A percentile compares a stretch with the other conserved stretches of the same genome.
Conservation (phyloP, 2,888 invertebrate genomes). For the Philaethria dido region DNA sequence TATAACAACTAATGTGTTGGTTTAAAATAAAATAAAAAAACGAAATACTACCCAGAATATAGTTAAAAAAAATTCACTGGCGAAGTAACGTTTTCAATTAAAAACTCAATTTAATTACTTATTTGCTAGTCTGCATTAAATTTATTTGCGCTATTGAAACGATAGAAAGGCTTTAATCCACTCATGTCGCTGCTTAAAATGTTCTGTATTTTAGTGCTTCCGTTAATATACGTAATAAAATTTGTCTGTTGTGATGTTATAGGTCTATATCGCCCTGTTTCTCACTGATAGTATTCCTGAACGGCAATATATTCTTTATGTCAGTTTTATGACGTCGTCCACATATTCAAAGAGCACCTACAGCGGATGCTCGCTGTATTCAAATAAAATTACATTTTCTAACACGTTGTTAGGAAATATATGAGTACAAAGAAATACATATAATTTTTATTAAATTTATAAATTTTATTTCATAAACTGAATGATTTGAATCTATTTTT, state of each 20-base stretch:
- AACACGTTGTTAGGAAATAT: neutral
- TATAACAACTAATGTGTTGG: too few species aligned
- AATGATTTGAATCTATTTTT: too few species aligned
- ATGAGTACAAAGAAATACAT: neutral
- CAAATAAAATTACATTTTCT: neutral
- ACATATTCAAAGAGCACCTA: conserved; percentile 5
- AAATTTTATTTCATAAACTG: too few species aligned
- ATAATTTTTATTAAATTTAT: too few species aligned
- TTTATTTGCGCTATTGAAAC: neutral
- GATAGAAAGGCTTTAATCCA: neutral
- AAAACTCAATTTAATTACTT: neutral
- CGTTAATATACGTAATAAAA: conserved; percentile 12
- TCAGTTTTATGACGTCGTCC: conserved; percentile 28
- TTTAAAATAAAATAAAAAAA: neutral
- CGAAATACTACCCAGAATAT: too few species aligned
- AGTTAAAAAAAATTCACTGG: neutral
- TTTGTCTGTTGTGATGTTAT: conserved; percentile 3
- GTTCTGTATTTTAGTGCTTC: conserved; percentile 17
- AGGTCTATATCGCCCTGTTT: conserved; percentile 3
- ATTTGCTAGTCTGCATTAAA: neutral
- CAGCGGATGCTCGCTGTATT: neutral
- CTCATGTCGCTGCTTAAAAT: neutral
- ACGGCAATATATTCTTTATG: conserved; percentile 30
- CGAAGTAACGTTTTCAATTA: neutral
- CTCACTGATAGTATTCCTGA: conserved; percentile 20